Conservation (phyloP, 2,113 vertebrate genomes). For the Blennius ocellaris region DNA sequence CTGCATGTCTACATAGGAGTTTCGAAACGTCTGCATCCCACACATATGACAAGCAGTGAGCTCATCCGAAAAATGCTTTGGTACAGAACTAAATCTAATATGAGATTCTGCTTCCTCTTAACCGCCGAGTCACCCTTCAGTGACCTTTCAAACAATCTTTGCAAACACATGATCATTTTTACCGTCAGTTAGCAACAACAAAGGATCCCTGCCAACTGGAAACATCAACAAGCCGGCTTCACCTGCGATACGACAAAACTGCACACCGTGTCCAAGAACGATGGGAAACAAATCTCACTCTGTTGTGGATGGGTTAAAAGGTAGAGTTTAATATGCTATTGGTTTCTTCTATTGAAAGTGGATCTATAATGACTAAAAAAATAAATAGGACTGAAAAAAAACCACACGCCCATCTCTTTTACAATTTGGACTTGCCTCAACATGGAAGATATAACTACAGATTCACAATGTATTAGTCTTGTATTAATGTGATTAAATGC, state of each 20-base stretch:
- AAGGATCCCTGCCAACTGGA: slow-evolving; percentile 24
- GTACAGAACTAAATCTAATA: too few relatives aligned
- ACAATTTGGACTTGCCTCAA: slow-evolving; percentile 81
- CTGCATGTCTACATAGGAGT: not conserved
- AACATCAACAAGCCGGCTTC: slow-evolving; percentile 13
- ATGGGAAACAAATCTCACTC: slow-evolving; percentile 9
- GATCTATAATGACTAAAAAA: slow-evolving; percentile 78
- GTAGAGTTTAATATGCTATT: slow-evolving; percentile 18
- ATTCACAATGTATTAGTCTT: slow-evolving; percentile 12
- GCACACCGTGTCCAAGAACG: not conserved
- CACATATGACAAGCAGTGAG: slow-evolving; percentile 9
- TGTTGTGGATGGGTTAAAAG: slow-evolving; percentile 6
- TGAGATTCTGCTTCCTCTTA: too few relatives aligned
- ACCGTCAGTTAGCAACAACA: slow-evolving; percentile 20
- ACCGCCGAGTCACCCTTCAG: not conserved
- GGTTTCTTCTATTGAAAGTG: slow-evolving; percentile 18
- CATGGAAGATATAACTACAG: slow-evolving; percentile 63
- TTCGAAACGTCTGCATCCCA: slow-evolving; percentile 16
- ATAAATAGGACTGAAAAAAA: too few relatives aligned
- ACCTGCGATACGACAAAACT: slow-evolving; percentile 24
- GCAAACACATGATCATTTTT: slow-evolving; percentile 5
- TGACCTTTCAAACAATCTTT: slow-evolving; percentile 18
- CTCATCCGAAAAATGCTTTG: slow-evolving; percentile 10
- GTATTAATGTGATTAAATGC: slow-evolving; percentile 4
- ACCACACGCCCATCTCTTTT: slow-evolving; percentile 77